A percentile compares a stretch with the other conserved stretches of the same genome.
These are phyloP conservation scores for Leptinotarsa haldemani DNA, from an alignment of 2,888 invertebrate genomes.

Conservation along the genomic window DNA sequence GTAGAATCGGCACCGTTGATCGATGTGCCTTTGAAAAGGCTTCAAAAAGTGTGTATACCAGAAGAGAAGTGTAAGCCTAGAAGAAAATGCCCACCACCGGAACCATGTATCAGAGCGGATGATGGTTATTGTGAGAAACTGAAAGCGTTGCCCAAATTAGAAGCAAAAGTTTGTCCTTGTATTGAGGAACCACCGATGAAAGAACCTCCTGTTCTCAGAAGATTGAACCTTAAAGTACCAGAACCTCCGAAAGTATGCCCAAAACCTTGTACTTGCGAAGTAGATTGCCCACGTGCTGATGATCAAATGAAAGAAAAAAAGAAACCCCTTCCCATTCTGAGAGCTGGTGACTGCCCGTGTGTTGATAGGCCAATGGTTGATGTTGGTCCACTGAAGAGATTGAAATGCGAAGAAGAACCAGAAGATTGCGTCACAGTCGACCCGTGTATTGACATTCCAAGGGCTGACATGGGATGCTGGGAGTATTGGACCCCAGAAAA, in stretches of 20 bases:
- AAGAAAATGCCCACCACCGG: slow-evolving; percentile 20
- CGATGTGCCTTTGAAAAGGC: slow-evolving; percentile 39
- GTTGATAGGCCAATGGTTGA: slow-evolving; percentile 48
- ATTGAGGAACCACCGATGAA: slow-evolving; percentile 39
- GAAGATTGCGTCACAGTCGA: slow-evolving; percentile 37
- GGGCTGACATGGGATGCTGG: slow-evolving; percentile 55
- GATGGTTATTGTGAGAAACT: slow-evolving; percentile 20
- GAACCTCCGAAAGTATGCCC: slow-evolving; percentile 44
- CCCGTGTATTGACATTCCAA: slow-evolving; percentile 37
- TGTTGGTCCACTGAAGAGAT: slow-evolving; percentile 42
- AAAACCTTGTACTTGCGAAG: slow-evolving; percentile 27
- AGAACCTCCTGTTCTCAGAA: slow-evolving; percentile 38
- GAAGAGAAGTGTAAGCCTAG: slow-evolving; percentile 31
- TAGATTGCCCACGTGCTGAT: slow-evolving; percentile 43
- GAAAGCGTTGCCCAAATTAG: slow-evolving; percentile 45
- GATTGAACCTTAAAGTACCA: slow-evolving; percentile 42
- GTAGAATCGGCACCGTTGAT: slow-evolving; percentile 41
- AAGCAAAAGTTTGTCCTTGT: slow-evolving; percentile 51
- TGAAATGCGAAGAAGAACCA: slow-evolving; percentile 43
- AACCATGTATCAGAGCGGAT: slow-evolving; percentile 42
- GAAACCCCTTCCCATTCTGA: slow-evolving; percentile 47
- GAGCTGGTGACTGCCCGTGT: slow-evolving; percentile 51
- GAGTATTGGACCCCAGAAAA: slow-evolving; percentile 43
- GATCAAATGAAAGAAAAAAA: slow-evolving; percentile 29
- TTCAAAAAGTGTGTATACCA: slow-evolving; percentile 37